Base-by-base conservation (phyloP, 2,888 invertebrate species). In the Elgonia sp. region DNA sequence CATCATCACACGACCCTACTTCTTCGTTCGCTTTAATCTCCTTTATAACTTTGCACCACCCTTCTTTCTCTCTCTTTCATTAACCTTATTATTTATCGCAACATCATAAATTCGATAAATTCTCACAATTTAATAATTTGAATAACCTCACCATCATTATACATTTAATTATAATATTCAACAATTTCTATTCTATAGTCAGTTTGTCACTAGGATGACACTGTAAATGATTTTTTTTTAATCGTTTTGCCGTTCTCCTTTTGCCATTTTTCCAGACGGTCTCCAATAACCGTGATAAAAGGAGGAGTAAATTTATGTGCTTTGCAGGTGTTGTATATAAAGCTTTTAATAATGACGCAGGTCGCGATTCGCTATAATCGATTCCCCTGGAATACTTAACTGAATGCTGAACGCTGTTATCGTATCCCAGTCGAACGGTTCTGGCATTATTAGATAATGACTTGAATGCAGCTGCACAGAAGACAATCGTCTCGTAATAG, bases 361-460 rank as follows among this genome's bases (percentile, higher is more conserved):
- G 21, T 70, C 72, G 62, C 69, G 69, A 81, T 81, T 82, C 70
- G 14, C 39, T 60, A 73, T 77, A 82, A 86, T 86, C 72, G 77
- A 77, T 86, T 77, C 60, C 70, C 65, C 20, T 50, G 21, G 57
- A 86, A 83, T 83, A 77, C 75, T 77, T 82, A 70, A 79, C 42
- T 62, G 73, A 87, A 87, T 73, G 62, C 80, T 62, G 55, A 84
- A 75, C 75, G 83, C 67, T 60, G 83, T 87, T 84, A 87, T 80
- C 83, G 83, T 75, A 83, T 75, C 79, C 73, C 72, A 79, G 79
- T 79, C 62, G 86, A 87, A 83, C 62, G 63, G 72, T 65, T 77
- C 73, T 53, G 55, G 77, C 77, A 88, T 81, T 88, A 88, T 88
- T 85, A 81, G 88, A 84, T 88, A 88, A 85, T 88, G 88, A 88